Percentiles rank a stretch among this genome's conserved stretches.
These are phyloP conservation scores for Amblyornis subalaris DNA, from an alignment of 2,113 vertebrate species.

Conservation along the genomic window DNA sequence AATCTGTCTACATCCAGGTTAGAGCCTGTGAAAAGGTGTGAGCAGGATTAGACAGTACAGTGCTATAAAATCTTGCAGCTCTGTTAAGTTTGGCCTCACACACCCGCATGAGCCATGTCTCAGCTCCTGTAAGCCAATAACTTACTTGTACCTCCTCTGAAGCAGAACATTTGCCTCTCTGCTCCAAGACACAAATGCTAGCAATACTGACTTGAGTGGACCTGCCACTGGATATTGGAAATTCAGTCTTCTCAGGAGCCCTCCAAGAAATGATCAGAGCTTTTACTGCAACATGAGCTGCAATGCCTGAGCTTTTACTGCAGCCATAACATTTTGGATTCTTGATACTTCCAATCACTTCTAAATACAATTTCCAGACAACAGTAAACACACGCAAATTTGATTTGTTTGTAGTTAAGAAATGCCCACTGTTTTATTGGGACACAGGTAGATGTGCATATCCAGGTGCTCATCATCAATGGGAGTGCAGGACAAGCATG, in stretches of 20 bases:
- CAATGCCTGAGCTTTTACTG: background rate
- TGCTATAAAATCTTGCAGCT: background rate
- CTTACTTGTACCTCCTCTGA: background rate
- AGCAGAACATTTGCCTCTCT: background rate
- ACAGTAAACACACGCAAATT: background rate
- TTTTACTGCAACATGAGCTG: background rate
- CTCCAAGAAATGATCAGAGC: background rate
- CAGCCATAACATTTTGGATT: background rate
- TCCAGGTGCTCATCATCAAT: background rate
- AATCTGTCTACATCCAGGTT: background rate
- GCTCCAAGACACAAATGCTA: background rate
- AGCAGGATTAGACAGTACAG: accelerated
- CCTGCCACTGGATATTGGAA: background rate
- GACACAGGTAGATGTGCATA: background rate
- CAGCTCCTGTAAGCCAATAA: background rate
- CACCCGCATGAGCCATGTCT: background rate
- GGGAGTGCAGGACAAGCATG: accelerated
- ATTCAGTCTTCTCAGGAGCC: background rate
- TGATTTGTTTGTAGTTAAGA: background rate
- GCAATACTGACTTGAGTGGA: background rate
- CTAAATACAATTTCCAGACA: background rate
- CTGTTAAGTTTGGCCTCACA: background rate
- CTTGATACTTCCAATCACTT: background rate
- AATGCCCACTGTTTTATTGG: background rate
- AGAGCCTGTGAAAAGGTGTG: background rate